A percentile compares a stretch with the other conserved stretches of the same genome.
phyloP scores from a whole-genome alignment of 2,888 invertebrate genomes.

The Opisthograptis luteolata region DNA sequence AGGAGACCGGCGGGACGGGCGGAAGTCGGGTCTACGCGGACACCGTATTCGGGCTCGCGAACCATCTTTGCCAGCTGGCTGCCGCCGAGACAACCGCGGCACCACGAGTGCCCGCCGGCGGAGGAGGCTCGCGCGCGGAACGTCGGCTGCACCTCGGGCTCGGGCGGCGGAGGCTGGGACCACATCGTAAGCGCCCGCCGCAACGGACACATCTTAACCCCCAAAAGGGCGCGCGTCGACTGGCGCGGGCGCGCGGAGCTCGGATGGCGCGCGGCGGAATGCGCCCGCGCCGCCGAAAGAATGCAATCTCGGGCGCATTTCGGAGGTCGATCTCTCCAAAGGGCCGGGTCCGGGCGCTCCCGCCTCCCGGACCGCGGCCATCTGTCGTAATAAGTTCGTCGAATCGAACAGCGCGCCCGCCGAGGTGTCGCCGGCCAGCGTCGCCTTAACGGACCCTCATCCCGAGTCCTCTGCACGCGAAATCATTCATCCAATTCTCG shows the following conservation, averaged over 20 bases:
- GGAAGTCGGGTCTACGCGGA: slow-evolving; percentile 71
- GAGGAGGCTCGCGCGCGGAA: slow-evolving; percentile 67
- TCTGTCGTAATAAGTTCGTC: slow-evolving; percentile 84
- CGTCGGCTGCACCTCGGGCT: slow-evolving; percentile 56
- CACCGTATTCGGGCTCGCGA: slow-evolving; percentile 73
- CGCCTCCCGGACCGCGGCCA: slow-evolving; percentile 77
- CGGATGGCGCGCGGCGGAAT: slow-evolving; percentile 82
- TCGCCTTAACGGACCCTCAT: slow-evolving; percentile 71
- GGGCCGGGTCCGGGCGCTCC: slow-evolving; percentile 76
- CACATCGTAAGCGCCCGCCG: slow-evolving; percentile 82
- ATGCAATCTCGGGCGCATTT: slow-evolving; percentile 85
- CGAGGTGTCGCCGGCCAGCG: slow-evolving; percentile 65
- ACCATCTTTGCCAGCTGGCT: slow-evolving; percentile 74
- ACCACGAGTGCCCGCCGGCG: slow-evolving; percentile 60
- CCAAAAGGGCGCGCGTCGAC: slow-evolving; percentile 84
- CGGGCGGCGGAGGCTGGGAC: slow-evolving; percentile 80
- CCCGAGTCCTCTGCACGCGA: slow-evolving; percentile 65
- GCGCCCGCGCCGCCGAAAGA: slow-evolving; percentile 84
- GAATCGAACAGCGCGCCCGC: slow-evolving; percentile 78
- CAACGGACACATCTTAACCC: slow-evolving; percentile 83
- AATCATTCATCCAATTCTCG: slow-evolving; percentile 58
- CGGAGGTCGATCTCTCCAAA: slow-evolving; percentile 84
- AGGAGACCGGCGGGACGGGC: slow-evolving; percentile 65
- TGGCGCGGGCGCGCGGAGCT: slow-evolving; percentile 78
- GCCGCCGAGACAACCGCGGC: slow-evolving; percentile 62